phyloP scores from a whole-genome alignment of 2,113 vertebrate genomes.

The Nyctibius bracteatus region DNA sequence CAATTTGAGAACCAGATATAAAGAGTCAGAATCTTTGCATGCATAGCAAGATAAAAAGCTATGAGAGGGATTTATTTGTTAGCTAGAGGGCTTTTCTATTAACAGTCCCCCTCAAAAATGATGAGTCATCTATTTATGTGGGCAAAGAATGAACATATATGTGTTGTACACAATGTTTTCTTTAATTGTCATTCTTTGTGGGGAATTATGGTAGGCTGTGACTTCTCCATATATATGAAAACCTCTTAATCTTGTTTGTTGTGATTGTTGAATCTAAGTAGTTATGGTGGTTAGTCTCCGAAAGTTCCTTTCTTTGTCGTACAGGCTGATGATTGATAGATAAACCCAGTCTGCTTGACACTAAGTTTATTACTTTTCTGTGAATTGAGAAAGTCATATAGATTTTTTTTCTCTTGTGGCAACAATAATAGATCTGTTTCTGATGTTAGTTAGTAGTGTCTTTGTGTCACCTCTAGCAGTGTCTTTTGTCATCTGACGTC shows the following conservation, averaged over 20 bases:
- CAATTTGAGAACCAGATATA: neutral
- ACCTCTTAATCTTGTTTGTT: neutral
- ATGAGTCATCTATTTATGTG: neutral
- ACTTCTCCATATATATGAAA: neutral
- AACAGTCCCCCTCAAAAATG: accelerated
- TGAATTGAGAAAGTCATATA: neutral
- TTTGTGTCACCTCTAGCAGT: neutral
- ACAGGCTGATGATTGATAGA: neutral
- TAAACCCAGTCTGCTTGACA: neutral
- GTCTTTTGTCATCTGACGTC: neutral
- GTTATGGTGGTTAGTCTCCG: neutral
- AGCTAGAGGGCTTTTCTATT: neutral
- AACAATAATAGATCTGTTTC: neutral
- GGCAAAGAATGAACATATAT: neutral
- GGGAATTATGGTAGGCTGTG: neutral
- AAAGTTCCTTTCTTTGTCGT: neutral
- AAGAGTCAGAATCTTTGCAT: neutral
- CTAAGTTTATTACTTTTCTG: neutral
- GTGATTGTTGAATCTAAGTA: neutral
- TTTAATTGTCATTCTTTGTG: neutral
- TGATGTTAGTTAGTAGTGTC: neutral
- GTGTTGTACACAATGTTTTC: neutral
- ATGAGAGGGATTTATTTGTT: neutral
- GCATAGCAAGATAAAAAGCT: neutral
- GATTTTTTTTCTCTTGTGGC: neutral